phyloP scores from a whole-genome alignment of 1,140 invertebrate genomes.

The Sycobia sp. region DNA sequence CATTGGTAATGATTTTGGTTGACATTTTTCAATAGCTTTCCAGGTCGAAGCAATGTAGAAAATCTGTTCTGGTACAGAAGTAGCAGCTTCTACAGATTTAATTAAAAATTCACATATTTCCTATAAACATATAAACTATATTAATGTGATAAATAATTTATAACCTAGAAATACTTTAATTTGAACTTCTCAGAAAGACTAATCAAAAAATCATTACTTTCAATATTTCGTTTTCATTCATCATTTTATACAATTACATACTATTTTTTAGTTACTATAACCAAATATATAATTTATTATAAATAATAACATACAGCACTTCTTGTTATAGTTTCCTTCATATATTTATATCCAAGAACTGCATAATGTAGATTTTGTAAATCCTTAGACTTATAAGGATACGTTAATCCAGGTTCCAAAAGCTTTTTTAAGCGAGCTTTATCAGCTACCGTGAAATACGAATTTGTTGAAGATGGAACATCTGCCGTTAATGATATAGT shows the following conservation, averaged over 20 bases:
- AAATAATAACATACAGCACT: slow-evolving; percentile 55
- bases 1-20: slow-evolving; percentile 46
- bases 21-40: slow-evolving; percentile 60
- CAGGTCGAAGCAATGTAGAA: slow-evolving; percentile 64
- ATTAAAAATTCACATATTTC: slow-evolving; percentile 63
- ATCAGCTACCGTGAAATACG: slow-evolving; percentile 65
- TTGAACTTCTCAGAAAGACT: slow-evolving; percentile 59
- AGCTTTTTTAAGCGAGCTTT: slow-evolving; percentile 62
- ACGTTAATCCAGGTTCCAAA: slow-evolving; percentile 63
- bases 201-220: slow-evolving; percentile 56
- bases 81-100: slow-evolving; percentile 48
- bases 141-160: neutral
- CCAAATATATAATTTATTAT: neutral
- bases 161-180: neutral
- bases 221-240: slow-evolving; percentile 47
- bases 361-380: slow-evolving; percentile 63
- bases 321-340: slow-evolving; percentile 60
- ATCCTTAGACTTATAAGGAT: slow-evolving; percentile 63
- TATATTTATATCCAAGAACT: slow-evolving; percentile 63
- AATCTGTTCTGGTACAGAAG: slow-evolving; percentile 59
- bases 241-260: too few relatives aligned
- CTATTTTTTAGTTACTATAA: too few relatives aligned
- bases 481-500: slow-evolving; percentile 37
- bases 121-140: slow-evolving; percentile 45
- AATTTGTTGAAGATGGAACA: slow-evolving; percentile 54